A percentile compares a stretch with the other conserved stretches of the same genome.
Evolutionary conservation across 1,140 invertebrate species (phyloP).

Genomic region (Eumaeus atala): DNA sequence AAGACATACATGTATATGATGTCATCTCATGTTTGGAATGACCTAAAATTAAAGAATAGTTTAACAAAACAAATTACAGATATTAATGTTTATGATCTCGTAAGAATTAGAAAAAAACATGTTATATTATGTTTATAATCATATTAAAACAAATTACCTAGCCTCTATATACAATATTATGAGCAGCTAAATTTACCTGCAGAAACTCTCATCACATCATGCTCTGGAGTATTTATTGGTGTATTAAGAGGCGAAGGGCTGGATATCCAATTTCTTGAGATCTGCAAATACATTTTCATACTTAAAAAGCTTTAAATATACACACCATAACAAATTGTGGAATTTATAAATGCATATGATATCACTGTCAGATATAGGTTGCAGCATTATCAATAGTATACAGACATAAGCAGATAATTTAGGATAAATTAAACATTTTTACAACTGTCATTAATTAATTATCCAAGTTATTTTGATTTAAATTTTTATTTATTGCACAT

Average conservation of each 20-base stretch:
- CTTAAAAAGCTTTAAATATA: neutral
- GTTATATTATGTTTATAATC: no score
- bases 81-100: neutral
- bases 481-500: no score
- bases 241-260: conserved; percentile 43
- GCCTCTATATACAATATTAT: no score
- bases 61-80: neutral
- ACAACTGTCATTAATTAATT: no score
- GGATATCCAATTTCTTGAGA: conserved; percentile 57
- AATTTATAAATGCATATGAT: no score
- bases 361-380: neutral
- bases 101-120: no score
- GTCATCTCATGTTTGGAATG: conserved; percentile 64
- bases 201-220: conserved; percentile 56
- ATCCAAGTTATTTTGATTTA: no score
- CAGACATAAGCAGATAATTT: no score
- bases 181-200: no score
- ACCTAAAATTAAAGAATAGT: conserved; percentile 37
- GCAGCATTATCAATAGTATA: no score
- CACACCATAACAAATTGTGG: neutral
- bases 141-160: no score
- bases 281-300: conserved; percentile 30
- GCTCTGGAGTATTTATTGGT: conserved; percentile 51
- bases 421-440: no score
- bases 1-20: conserved; percentile 51